Evolutionary conservation across 1,140 invertebrate species (phyloP).

Genomic region (Drepana arcuata): DNA sequence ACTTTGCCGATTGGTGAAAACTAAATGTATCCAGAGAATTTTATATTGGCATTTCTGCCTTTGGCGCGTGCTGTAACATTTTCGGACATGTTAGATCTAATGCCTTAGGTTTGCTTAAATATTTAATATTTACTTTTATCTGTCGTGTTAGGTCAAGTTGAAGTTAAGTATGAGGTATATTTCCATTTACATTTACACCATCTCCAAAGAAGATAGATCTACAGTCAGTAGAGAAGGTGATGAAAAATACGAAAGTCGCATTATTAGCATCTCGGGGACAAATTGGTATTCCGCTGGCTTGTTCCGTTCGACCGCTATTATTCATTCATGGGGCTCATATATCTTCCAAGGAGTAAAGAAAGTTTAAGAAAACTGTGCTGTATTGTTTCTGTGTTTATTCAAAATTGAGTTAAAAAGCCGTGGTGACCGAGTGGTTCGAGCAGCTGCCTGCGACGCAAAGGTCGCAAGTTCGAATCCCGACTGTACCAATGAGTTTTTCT

Average conservation of each 20-base stretch:
- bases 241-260: conserved; percentile 55
- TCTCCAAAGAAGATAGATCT: conserved; percentile 38
- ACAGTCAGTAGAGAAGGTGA: conserved; percentile 22
- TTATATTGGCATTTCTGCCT: not conserved
- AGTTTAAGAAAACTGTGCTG: no score
- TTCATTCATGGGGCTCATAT: conserved; percentile 60
- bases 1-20: conserved; percentile 11
- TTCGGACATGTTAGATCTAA: no score
- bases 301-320: conserved; percentile 52
- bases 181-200: not conserved
- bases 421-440: no score
- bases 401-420: no score
- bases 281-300: conserved; percentile 59
- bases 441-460: no score
- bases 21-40: no score
- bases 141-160: not conserved
- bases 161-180: not conserved
- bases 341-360: conserved; percentile 44
- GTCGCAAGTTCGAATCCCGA: no score
- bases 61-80: not conserved
- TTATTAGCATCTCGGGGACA: conserved; percentile 47
- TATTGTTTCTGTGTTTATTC: no score
- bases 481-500: no score
- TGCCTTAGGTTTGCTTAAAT: not conserved
- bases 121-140: not conserved